Evolutionary conservation across 2,888 invertebrate genomes (phyloP), one percentile per base, ranked within the genome.

Genomic region (Heliconius hortense): DNA sequence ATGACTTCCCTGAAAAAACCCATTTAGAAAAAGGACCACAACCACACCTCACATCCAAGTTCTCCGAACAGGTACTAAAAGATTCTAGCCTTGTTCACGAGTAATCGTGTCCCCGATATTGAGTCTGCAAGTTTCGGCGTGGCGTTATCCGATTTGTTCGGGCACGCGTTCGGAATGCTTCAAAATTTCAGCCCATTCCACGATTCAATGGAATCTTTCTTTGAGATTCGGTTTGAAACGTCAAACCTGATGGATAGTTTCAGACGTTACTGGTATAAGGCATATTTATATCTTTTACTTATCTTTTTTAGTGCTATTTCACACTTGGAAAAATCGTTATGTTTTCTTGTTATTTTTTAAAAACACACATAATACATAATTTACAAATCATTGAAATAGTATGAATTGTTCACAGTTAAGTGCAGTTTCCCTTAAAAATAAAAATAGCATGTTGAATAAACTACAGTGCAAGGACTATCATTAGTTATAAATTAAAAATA

Each of bases 131-230:
- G 80, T 81, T 82, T 79, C 80, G 78, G 80, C 80, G 79, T 81
- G 78, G 81, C 83, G 92, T 93, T 93, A 93, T 93, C 93, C 88
- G 91, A 91, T 93, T 93, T 92, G 90, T 89, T 87, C 87, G 83
- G 82, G 87, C 79, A 91, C 92, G 92, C 91, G 89, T 83, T 66
- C 81, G 82, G 92, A 89, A 92, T 84, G 75, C 73, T 62, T 62
- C 71, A 71, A 62, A 62, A 71, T 71, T 71, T 60, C 71, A 71
- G 26, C 60, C 60, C 39, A 71, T 71, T 71, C 59, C 71, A 35
- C 18, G 60, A 71, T 71, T 62, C 71, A 60, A 71, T 71, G 71
- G 71, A 59, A 71, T 71, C 60, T 71, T 69, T 71, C 71, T 71
- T 71, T 43, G 71, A 71, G 71, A 26, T 62, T 39, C 71, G 26